Base-by-base conservation (phyloP, 2,888 invertebrate genomes). In the Rugalucina vietnamica region DNA sequence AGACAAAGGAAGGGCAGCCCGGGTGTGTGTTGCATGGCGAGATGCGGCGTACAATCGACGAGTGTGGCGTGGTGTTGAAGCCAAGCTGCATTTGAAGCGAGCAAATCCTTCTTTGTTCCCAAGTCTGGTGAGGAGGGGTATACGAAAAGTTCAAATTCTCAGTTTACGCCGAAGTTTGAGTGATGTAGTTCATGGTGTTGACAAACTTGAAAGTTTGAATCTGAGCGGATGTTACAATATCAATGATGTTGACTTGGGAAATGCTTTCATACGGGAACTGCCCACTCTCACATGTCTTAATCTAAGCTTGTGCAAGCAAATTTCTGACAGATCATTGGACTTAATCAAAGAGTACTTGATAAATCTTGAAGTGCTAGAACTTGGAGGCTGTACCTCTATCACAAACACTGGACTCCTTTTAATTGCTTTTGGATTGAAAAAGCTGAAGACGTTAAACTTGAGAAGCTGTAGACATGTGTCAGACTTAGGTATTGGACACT, bases 21-120 rank as follows among this genome's bases (percentile, higher is more conserved):
- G 98, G 95, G 98, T 98, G 87, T 95, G 95, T 90, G 85, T 96
- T 80, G 96, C 97, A 82, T 99, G 98, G 98, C 96, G 98, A 84
- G 98, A 98, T 93, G 98, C 98, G 70, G 97, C 98, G 39, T 98
- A 98, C 95, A 97, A 97, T 92, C 97, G 98, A 91, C 97, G 97
- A 57, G 98, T 99, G 29, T 99, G 99, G 99, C 97, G 98, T 90
- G 98, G 98, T 76, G 98, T 98, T 43, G 98, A 98, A 94, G 98
- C 98, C 0, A 97, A 97, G 91, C 95, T 99, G 87, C 98, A 99
- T 95, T 96, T 99, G 74, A 96, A 97, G 86, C 93, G 94, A 34
- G 97, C 98, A 86, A 97, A 97, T 86, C 97, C 97, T 21, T 97
- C 97, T 90, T 96, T 99, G 81, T 98, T 98, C 95, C 96, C 97